Conservation (phyloP, 2,888 invertebrate genomes). For the Nomada ferruginata region DNA sequence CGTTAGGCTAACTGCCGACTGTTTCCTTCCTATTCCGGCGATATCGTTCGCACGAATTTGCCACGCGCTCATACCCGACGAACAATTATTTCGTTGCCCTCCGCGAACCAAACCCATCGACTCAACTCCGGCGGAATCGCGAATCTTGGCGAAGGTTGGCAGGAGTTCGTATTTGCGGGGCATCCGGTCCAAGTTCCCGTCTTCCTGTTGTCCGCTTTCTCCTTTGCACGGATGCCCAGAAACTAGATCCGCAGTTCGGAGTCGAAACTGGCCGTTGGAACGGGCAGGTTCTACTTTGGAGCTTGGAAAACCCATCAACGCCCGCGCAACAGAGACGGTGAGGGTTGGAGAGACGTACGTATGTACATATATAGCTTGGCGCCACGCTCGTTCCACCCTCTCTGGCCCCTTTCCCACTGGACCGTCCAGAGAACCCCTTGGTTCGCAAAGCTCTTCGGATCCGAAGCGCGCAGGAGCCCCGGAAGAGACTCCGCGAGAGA, state of each 20-base stretch:
- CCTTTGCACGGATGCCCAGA: conserved; percentile 56
- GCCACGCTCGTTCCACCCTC: conserved; percentile 42
- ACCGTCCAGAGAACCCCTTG: conserved; percentile 66
- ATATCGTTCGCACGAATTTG: neutral
- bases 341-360: conserved; percentile 35
- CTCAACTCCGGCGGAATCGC: neutral
- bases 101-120: too few species aligned
- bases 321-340: conserved; percentile 35
- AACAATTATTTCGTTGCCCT: neutral
- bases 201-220: conserved; percentile 35
- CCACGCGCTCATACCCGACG: too few species aligned
- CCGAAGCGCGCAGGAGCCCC: conserved; percentile 37
- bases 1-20: conserved; percentile 41
- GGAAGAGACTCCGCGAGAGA: conserved; percentile 48
- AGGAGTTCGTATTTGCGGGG: conserved; percentile 1
- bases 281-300: conserved; percentile 71
- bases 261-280: conserved; percentile 69
- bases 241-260: conserved; percentile 75
- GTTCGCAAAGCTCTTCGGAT: conserved; percentile 61
- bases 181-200: neutral
- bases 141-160: neutral
- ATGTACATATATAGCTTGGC: conserved; percentile 28
- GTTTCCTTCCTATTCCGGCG: neutral
- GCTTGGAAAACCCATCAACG: conserved; percentile 78
- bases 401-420: conserved; percentile 61